Evolutionary conservation across 2,113 vertebrate species (phyloP).

Genomic region (Syngnathus typhle): DNA sequence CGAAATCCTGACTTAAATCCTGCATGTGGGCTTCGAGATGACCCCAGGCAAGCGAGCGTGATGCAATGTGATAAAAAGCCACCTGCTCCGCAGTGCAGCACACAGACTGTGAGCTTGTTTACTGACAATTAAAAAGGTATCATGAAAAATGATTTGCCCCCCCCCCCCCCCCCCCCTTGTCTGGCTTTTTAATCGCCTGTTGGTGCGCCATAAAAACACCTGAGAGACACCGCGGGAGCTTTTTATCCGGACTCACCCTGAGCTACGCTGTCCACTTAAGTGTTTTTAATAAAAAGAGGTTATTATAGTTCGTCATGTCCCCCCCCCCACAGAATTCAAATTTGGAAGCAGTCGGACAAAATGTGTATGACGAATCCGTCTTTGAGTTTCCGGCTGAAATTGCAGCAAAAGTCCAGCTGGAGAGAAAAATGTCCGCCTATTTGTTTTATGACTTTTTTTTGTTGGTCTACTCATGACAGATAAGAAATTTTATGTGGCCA

Average conservation of each 20-base stretch:
- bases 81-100: constrained; percentile 45
- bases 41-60: constrained; percentile 47
- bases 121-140: constrained; percentile 12
- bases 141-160: not conserved
- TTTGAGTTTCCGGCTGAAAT: no score
- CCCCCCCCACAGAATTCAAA: no score
- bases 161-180: not conserved
- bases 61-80: constrained; percentile 44
- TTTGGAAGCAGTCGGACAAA: no score
- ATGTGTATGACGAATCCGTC: no score
- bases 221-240: not conserved
- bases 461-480: not conserved
- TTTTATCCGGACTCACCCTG: not conserved
- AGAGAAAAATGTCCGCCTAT: not conserved
- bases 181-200: constrained; percentile 37
- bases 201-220: not conserved
- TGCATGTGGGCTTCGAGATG: constrained; percentile 33
- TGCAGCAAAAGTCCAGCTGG: not conserved
- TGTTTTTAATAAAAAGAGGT: no score
- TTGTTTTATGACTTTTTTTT: not conserved
- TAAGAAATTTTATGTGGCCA: not conserved
- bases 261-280: no score
- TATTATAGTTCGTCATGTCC: no score
- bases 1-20: constrained; percentile 43
- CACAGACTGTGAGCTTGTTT: constrained; percentile 35